Evolutionary conservation across 2,888 invertebrate species (phyloP), one percentile per base, ranked within the genome.

Genomic region (Drosophila cyrtoloma): DNA sequence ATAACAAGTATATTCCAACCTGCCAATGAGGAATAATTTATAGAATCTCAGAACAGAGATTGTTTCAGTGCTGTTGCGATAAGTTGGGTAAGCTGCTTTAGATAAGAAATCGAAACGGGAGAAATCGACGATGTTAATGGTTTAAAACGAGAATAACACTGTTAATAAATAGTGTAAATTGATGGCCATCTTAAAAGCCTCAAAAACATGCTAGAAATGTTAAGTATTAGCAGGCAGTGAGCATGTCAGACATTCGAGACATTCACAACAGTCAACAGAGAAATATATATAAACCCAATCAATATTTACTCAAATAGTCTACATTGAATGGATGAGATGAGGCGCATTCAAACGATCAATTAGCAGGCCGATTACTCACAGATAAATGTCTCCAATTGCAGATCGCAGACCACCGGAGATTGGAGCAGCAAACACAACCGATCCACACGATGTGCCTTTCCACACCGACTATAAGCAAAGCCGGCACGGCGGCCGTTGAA

Each of bases 391-490:
- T 53, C 2, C 10, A 26, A 28, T 75, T 75, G 4, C 66, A 86
- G 71, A 39, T 44, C 32, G 55, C 35, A 26, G 47, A 56, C 50
- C 42, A 69, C 19, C 58, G 60, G 55, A 68, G 37, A 47, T 47
- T 26, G 58, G 57, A 30, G 28, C n/a, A n/a, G 3, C 28, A 37
- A 14, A 28, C 6, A 50, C 28, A 33, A 50, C 14, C 6, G 22
- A 26, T 2, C 26, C 51, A 60, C 47, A 81, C 50, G 19, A 92
- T 92, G 92, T 92, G 92, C 86, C 91, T 91, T 79, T 91, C 92
- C 28, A 87, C 90, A 64, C 91, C 91, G 35, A 82, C 80, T 1
- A 55, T 77, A 12, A 57, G 42, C 65, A 76, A 82, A 55, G 39
- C 77, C 10, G 60, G 19, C 65, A 32, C 37, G 37, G 28, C 30